Conservation (phyloP, 2,888 invertebrate species). For the Resseliella maxima region DNA sequence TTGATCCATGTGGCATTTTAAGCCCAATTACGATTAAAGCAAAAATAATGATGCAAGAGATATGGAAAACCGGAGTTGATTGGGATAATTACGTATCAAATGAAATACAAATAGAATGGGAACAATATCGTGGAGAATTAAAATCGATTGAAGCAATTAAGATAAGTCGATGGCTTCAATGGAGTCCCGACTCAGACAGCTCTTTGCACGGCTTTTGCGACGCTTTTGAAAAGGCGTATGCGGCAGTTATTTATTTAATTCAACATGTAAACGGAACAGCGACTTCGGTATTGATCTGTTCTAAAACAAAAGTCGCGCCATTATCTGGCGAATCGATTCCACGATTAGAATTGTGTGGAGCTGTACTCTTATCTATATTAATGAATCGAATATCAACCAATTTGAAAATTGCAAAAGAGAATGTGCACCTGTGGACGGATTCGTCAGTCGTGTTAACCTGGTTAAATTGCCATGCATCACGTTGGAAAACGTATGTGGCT, state of each 20-base stretch:
- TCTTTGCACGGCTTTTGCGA: conserved; percentile 57
- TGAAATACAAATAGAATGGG: not conserved
- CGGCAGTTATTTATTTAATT: conserved; percentile 56
- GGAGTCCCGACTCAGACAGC: not conserved
- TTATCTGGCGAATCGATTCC: conserved; percentile 51
- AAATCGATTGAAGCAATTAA: not conserved
- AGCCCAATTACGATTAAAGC: conserved; percentile 14
- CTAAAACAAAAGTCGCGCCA: conserved; percentile 59
- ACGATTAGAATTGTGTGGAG: conserved; percentile 49
- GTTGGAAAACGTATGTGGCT: not conserved
- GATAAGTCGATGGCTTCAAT: not conserved
- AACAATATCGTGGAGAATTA: not conserved
- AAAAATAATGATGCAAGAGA: conserved; percentile 55
- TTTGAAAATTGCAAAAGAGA: not conserved
- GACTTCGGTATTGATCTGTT: conserved; percentile 26
- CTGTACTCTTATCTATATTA: not conserved
- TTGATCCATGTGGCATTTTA: conserved; percentile 55
- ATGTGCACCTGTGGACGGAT: not conserved
- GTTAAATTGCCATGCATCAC: not conserved
- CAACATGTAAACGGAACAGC: not conserved
- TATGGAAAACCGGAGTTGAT: conserved; percentile 7
- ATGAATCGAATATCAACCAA: not conserved
- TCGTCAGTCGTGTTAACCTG: conserved; percentile 11
- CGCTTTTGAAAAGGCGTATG: conserved; percentile 54
- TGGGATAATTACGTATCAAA: not conserved